Evolutionary conservation across 2,888 invertebrate species (phyloP), one percentile per base, ranked within the genome.

Genomic region (Rhogogaster chlorosoma): DNA sequence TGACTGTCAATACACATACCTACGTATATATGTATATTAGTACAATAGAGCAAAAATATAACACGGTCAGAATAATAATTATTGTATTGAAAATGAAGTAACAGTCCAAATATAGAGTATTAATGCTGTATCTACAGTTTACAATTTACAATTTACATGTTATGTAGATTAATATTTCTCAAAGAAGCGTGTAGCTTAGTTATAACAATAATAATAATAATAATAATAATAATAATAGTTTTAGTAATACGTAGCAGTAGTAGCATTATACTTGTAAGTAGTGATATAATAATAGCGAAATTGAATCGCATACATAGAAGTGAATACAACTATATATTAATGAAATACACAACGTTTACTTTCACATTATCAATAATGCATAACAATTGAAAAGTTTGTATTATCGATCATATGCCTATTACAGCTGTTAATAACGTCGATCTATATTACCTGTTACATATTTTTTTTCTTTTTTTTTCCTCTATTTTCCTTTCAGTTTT

Each of bases 131-230:
- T 70, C n/a, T 36, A 70, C 70, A 70, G 29, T 70, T 70, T 22
- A 64, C 61, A 57, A 32, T 15, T 70, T n/a, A 57, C 61, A 26
- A 61, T 61, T 26, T n/a, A 53, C 53, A 53, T 53, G 22, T 61
- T 61, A 61, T 61, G 53, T 70, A 70, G 9, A 70, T 18, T 36
- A 36, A 38, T 70, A 70, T 70, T 70, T 70, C 70, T 70, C n/a
- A 42, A 75, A 10, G 9, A 5, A 71, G 15, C 9, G 45, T n/a
- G 22, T 75, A 75, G 42, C 38, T 18, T 15, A 29, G 75, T 45
- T 10, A 45, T 22, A 75, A 26, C 26, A 22, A 73, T 42, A 15
- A 38, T 71, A 18, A 42, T 42, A 75, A 26, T 42, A 22, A 73
- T 42, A 15, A 38, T 71, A 18, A 42, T 42, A 42, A 42, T 42